Percentiles rank a stretch among this genome's conserved stretches.
phyloP scores from a whole-genome alignment of 2,888 invertebrate genomes.

The Microchrysa polita region DNA sequence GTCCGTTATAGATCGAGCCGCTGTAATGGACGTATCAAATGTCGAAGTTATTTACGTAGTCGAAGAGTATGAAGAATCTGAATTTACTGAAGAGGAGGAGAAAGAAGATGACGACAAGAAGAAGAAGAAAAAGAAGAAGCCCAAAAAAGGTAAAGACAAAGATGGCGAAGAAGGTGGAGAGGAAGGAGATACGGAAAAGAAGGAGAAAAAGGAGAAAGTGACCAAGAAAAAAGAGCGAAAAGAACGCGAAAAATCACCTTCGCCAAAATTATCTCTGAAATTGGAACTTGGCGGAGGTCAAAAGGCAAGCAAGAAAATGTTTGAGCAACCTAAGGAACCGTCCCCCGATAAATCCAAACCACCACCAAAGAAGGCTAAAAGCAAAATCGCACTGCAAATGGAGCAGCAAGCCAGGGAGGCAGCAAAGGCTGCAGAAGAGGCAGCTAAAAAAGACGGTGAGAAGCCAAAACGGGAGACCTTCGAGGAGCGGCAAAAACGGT shows the following conservation, averaged over 20 bases:
- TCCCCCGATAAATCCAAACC: conserved; percentile 57
- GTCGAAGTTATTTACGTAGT: conserved; percentile 65
- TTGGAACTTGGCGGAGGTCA: conserved; percentile 61
- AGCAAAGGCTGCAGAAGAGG: conserved; percentile 60
- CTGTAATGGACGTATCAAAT: conserved; percentile 65
- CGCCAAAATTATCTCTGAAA: conserved; percentile 61
- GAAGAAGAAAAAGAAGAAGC: conserved; percentile 59
- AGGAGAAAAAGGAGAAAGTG: conserved; percentile 56
- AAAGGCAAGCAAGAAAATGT: conserved; percentile 62
- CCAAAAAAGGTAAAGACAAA: conserved; percentile 56
- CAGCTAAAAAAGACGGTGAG: conserved; percentile 57
- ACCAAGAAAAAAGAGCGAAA: conserved; percentile 61
- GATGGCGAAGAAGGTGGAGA: conserved; percentile 47
- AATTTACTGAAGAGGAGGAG: conserved; percentile 57
- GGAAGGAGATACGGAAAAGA: conserved; percentile 53
- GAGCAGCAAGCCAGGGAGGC: conserved; percentile 63
- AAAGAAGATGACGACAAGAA: conserved; percentile 50
- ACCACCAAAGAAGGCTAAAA: conserved; percentile 60
- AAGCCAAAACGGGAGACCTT: conserved; percentile 60
- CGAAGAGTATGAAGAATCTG: conserved; percentile 62
- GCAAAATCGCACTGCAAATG: conserved; percentile 61
- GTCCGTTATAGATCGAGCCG: conserved; percentile 64
- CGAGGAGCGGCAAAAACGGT: conserved; percentile 60
- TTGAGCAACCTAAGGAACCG: conserved; percentile 56
- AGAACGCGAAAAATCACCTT: conserved; percentile 61